phyloP scores from a whole-genome alignment of 2,797 vertebrate species.

The Pagetopsis macropterus region DNA sequence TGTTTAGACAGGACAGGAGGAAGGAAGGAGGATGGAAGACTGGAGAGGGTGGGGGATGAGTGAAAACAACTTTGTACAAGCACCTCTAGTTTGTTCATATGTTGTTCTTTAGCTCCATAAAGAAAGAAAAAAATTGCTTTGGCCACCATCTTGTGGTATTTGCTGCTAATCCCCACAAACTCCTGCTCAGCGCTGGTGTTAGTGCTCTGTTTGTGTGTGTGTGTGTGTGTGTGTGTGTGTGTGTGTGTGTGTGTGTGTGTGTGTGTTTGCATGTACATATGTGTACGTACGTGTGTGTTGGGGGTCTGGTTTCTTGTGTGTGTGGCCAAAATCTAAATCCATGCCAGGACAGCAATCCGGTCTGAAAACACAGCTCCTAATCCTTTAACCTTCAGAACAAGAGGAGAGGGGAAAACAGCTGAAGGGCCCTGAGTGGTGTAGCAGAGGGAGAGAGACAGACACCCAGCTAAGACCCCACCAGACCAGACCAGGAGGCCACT shows the following conservation, averaged over 20 bases:
- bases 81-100: constrained; percentile 82
- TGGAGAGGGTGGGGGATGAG: constrained; percentile 16
- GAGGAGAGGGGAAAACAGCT: constrained; percentile 80
- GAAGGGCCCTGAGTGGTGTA: constrained; percentile 73
- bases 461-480: constrained; percentile 68
- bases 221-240: constrained; percentile 68
- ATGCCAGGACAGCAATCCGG: constrained; percentile 79
- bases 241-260: too few species aligned
- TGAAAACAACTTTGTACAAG: constrained; percentile 67
- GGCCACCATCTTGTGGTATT: constrained; percentile 80
- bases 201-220: constrained; percentile 61
- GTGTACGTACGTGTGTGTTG: constrained; percentile 70
- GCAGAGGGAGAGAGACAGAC: constrained; percentile 68
- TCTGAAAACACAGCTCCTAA: constrained; percentile 83
- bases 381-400: constrained; percentile 87
- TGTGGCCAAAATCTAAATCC: constrained; percentile 80
- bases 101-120: constrained; percentile 79
- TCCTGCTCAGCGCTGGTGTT: constrained; percentile 72
- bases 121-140: constrained; percentile 73
- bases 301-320: constrained; percentile 69
- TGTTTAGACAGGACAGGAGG: constrained; percentile 67
- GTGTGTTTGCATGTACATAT: constrained; percentile 62
- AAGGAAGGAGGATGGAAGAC: constrained; percentile 60
- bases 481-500: constrained; percentile 77
- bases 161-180: constrained; percentile 78